Base-by-base conservation (phyloP, 2,113 vertebrate genomes). In the Sylvilagus bachmani region DNA sequence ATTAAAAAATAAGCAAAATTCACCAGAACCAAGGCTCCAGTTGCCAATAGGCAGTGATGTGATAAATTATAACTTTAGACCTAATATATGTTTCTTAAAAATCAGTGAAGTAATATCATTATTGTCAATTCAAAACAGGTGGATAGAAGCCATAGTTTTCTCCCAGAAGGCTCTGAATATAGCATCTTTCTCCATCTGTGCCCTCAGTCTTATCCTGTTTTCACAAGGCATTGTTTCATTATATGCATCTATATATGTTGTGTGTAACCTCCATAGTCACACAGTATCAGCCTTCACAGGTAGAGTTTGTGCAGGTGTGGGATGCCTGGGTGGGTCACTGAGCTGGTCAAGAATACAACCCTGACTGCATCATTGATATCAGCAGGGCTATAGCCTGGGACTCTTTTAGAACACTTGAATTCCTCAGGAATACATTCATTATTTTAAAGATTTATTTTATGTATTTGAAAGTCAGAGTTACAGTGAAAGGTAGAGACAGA, bases 71-170 rank as follows among this genome's bases (percentile, higher is more conserved):
- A 85, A 71, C 25, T 61, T 1, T 22, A 92, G 29, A 77, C 8
- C 11, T 74, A 55, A 84, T 49, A 58, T 14, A 79, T 17, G 11
- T 86, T 95, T 94, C 55, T 44, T 31, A 71, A 82, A 92, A 92
- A 25, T 31, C 8, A 33, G 21, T 69, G 36, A 86, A 82, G 17
- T 16, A 62, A 27, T 29, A 29, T 71, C 16, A 64, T 53, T 89
- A 17, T 36, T 58, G 49, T 17, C 22, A 74, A 49, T 89, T 82
- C 22, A 16, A 38, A 92, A 70, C 6, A 86, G 38, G 11, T 29
- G 14, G 62, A 19, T 61, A 80, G 67, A 38, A 67, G 19, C 31
- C 25, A 81, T 62, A 79, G 78, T 85, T 86, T 81, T 2, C 11
- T 29, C 64, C 75, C 17, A 27, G 44, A 91, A 64, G 21, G 2